phyloP scores from a whole-genome alignment of 2,888 invertebrate species.

The Drosophila flavopinicola region DNA sequence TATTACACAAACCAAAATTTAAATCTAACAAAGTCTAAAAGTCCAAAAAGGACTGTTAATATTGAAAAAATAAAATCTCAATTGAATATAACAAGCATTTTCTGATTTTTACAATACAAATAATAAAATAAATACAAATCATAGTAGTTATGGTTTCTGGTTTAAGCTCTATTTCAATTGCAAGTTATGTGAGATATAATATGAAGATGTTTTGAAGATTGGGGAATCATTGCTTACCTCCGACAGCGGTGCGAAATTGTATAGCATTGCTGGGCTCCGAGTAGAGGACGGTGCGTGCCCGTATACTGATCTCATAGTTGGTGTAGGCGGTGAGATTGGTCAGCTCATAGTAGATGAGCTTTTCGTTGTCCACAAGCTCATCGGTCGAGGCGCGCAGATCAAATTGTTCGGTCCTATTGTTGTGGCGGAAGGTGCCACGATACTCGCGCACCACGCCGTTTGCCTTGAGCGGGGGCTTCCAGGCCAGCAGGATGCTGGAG shows the following conservation, averaged over 20 bases:
- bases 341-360: constrained; percentile 68
- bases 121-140: too few relatives aligned
- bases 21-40: too few relatives aligned
- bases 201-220: too few relatives aligned
- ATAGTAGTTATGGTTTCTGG: too few relatives aligned
- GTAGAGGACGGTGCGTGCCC: constrained; percentile 89
- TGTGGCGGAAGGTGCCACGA: constrained; percentile 27
- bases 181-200: too few relatives aligned
- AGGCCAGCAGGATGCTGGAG: constrained; percentile 72
- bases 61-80: too few relatives aligned
- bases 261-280: constrained; percentile 86
- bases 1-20: too few relatives aligned
- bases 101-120: too few relatives aligned
- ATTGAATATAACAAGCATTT: too few relatives aligned
- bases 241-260: constrained; percentile 87
- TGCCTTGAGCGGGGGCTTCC: constrained; percentile 88
- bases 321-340: constrained; percentile 86
- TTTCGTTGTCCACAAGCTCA: constrained; percentile 57
- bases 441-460: constrained; percentile 88
- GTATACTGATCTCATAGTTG: constrained; percentile 89
- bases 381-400: constrained; percentile 30
- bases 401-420: constrained; percentile 42
- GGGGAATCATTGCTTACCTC: constrained; percentile 79
- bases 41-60: too few relatives aligned
- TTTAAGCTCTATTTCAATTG: too few relatives aligned